Conservation (phyloP, 1,140 invertebrate genomes). For the Theocolax elegans region DNA sequence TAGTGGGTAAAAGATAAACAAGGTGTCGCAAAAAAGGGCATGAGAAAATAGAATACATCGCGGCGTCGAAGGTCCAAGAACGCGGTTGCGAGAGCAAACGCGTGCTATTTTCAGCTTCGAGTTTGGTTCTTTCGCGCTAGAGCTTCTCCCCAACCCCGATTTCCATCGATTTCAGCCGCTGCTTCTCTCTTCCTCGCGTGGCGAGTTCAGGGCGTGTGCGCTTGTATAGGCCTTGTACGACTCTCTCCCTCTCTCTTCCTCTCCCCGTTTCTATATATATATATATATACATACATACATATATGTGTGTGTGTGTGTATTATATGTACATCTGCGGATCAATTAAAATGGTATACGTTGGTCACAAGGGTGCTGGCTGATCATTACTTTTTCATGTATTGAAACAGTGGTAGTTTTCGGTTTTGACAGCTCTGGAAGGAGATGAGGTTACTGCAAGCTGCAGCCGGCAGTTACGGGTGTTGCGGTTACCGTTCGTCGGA, state of each 20-base stretch:
- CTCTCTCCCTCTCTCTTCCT: not conserved
- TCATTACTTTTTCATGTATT: too few relatives aligned
- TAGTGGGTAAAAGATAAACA: too few relatives aligned
- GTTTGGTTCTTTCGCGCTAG: conserved; percentile 6
- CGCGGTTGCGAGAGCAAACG: not conserved
- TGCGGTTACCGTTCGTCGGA: conserved; percentile 11
- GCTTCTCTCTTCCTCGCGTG: conserved; percentile 31
- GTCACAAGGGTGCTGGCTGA: too few relatives aligned
- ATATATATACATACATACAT: too few relatives aligned
- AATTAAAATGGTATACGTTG: too few relatives aligned
- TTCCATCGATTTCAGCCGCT: conserved; percentile 49
- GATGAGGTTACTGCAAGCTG: too few relatives aligned
- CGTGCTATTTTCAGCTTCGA: conserved; percentile 35
- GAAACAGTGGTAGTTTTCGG: too few relatives aligned
- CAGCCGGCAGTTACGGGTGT: too few relatives aligned
- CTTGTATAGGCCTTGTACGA: not conserved
- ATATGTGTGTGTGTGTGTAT: too few relatives aligned
- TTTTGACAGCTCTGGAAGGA: too few relatives aligned
- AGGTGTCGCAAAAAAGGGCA: not conserved
- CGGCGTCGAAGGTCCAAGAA: not conserved
- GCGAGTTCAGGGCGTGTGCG: not conserved
- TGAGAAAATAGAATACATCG: not conserved
- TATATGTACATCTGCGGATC: too few relatives aligned
- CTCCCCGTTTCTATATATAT: too few relatives aligned
- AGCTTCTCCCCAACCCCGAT: conserved; percentile 48